Evolutionary conservation across 2,797 vertebrate species (phyloP).

Genomic region (Clarias platycephalus): DNA sequence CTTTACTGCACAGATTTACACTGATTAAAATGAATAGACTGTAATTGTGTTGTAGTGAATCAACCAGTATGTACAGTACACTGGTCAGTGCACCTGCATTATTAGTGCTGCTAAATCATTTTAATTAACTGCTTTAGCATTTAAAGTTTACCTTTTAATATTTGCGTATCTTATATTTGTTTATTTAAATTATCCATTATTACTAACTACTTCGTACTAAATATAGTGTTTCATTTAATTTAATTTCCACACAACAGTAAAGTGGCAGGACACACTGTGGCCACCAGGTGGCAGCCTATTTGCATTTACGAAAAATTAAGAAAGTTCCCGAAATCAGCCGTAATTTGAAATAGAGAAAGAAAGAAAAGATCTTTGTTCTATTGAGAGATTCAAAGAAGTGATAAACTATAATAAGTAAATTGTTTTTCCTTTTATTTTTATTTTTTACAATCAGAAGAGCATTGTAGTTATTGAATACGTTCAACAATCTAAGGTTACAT

Average conservation of each 20-base stretch:
- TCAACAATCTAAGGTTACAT: background rate
- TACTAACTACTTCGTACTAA: background rate
- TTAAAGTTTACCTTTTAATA: background rate
- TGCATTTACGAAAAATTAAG: constrained; percentile 1
- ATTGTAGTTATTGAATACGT: background rate
- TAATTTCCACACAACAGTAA: background rate
- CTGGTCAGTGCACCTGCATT: background rate
- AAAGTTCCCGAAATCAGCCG: background rate
- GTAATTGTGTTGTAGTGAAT: background rate
- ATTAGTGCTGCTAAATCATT: background rate
- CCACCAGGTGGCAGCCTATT: constrained; percentile 55
- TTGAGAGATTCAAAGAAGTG: background rate
- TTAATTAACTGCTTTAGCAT: background rate
- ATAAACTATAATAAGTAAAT: background rate
- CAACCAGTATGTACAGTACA: too few species aligned
- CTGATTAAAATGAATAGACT: background rate
- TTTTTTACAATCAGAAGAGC: background rate
- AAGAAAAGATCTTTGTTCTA: background rate
- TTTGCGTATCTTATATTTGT: background rate
- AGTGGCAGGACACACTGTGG: background rate
- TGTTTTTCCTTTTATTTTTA: too few species aligned
- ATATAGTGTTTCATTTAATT: background rate
- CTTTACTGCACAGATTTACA: background rate
- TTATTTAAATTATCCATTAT: background rate
- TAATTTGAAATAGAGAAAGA: background rate